Percentiles rank a stretch among this genome's conserved stretches.
Conservation (phyloP, 2,888 invertebrate species). For the Schrankia costaestrigalis region DNA sequence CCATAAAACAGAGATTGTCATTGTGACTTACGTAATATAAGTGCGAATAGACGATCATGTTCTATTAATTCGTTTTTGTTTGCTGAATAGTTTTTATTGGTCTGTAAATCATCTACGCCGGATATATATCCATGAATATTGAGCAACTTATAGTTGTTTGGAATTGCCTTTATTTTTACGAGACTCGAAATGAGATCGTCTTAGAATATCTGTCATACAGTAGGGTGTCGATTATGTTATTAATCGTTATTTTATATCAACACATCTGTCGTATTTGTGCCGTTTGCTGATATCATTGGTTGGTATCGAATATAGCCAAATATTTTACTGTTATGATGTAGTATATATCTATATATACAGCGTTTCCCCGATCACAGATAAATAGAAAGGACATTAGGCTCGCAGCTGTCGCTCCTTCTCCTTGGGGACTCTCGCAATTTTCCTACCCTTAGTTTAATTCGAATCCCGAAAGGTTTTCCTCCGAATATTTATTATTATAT, state of each 20-base stretch:
- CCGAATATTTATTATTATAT: conserved; percentile 77
- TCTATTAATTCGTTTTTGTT: conserved; percentile 66
- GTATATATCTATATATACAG: conserved; percentile 46
- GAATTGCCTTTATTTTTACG: conserved; percentile 42
- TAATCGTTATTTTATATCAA: conserved; percentile 33
- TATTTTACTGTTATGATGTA: conserved; percentile 43
- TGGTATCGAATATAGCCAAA: conserved; percentile 34
- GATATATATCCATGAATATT: conserved; percentile 50
- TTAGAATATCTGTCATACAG: conserved; percentile 13
- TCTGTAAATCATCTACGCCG: conserved; percentile 56
- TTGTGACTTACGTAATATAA: conserved; percentile 66
- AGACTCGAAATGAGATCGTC: conserved; percentile 8
- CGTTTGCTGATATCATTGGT: conserved; percentile 14
- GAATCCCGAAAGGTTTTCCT: conserved; percentile 74
- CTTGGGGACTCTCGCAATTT: conserved; percentile 74
- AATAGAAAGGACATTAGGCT: conserved; percentile 74
- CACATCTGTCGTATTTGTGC: conserved; percentile 39
- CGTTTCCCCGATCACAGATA: conserved; percentile 69
- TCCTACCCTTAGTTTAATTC: conserved; percentile 78
- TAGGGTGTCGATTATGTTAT: conserved; percentile 34
- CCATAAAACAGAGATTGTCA: conserved; percentile 80
- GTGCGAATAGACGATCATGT: conserved; percentile 54
- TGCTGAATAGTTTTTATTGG: conserved; percentile 61
- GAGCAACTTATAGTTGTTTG: conserved; percentile 38
- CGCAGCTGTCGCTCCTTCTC: conserved; percentile 73